These are phyloP conservation scores for Diarsia dahlii DNA, from an alignment of 2,888 invertebrate genomes.

Conservation along the genomic window DNA sequence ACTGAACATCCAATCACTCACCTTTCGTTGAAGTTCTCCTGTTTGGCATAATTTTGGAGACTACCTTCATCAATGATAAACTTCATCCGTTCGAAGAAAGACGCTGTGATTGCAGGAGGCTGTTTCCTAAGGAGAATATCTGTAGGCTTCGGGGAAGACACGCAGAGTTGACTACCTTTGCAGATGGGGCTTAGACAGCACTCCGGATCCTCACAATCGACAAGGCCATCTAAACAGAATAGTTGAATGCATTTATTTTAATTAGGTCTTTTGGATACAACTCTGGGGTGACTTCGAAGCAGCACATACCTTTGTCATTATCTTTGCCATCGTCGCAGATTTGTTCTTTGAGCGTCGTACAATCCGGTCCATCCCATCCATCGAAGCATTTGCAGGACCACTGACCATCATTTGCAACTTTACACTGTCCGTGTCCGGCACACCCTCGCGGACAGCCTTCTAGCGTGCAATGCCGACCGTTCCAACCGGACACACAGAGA, in stretches of 20 bases:
- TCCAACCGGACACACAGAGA: constrained; percentile 99
- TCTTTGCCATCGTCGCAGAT: constrained; percentile 98
- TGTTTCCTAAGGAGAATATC: constrained; percentile 98
- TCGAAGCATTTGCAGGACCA: constrained; percentile 99
- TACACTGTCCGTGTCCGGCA: constrained; percentile 98
- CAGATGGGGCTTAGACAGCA: constrained; percentile 97
- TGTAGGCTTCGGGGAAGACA: constrained; percentile 98
- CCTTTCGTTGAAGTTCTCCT: constrained; percentile 99
- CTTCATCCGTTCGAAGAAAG: constrained; percentile 99
- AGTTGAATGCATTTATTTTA: constrained; percentile 54
- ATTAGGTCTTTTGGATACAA: background rate
- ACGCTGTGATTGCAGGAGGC: constrained; percentile 98
- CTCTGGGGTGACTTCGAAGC: background rate
- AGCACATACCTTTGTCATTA: constrained; percentile 97
- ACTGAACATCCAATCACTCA: constrained; percentile 91
- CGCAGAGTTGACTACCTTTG: constrained; percentile 97
- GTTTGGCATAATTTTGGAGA: constrained; percentile 98
- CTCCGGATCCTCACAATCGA: constrained; percentile 99
- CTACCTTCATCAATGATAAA: constrained; percentile 99
- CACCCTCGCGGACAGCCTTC: constrained; percentile 97
- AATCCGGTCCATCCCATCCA: constrained; percentile 98
- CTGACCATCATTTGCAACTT: constrained; percentile 94
- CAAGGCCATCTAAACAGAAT: constrained; percentile 95
- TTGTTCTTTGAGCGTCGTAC: constrained; percentile 97
- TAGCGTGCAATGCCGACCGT: constrained; percentile 99